These are phyloP conservation scores for Empis stercorea DNA, from an alignment of 2,888 invertebrate species.

Conservation along the genomic window DNA sequence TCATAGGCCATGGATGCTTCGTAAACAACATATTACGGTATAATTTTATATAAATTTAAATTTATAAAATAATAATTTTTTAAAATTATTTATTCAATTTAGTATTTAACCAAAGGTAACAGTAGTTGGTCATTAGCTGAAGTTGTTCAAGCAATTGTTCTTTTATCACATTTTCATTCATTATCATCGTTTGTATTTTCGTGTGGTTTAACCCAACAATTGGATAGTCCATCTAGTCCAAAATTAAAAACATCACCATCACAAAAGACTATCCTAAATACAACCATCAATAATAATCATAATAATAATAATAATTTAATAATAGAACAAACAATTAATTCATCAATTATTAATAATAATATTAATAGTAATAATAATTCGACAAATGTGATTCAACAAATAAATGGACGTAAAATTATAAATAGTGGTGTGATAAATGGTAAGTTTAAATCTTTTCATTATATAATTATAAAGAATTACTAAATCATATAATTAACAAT, in stretches of 20 bases:
- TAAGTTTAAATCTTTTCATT: no score
- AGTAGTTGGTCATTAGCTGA: slow-evolving; percentile 70
- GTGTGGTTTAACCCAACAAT: slow-evolving; percentile 63
- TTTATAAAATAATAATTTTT: slow-evolving; percentile 4
- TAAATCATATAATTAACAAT: no score
- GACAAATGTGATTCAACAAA: not conserved
- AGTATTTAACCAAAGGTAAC: slow-evolving; percentile 57
- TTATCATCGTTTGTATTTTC: slow-evolving; percentile 76
- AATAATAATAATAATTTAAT: slow-evolving; percentile 9
- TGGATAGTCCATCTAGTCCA: slow-evolving; percentile 40
- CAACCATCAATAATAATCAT: slow-evolving; percentile 17
- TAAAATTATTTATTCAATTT: slow-evolving; percentile 7
- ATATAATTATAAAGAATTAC: no score
- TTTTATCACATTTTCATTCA: slow-evolving; percentile 75
- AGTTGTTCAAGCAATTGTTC: slow-evolving; percentile 72
- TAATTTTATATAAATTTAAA: slow-evolving; percentile 18
- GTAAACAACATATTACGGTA: slow-evolving; percentile 67
- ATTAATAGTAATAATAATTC: not conserved
- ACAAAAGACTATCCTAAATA: slow-evolving; percentile 20
- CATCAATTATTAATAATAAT: not conserved
- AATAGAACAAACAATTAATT: slow-evolving; percentile 1
- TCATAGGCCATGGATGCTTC: slow-evolving; percentile 76
- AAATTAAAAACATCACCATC: slow-evolving; percentile 24
- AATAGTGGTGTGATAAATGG: not conserved
- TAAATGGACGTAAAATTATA: not conserved